Evolutionary conservation across 2,797 vertebrate species (phyloP), one percentile per base, ranked within the genome.

Genomic region (Lacerta bilineata): DNA sequence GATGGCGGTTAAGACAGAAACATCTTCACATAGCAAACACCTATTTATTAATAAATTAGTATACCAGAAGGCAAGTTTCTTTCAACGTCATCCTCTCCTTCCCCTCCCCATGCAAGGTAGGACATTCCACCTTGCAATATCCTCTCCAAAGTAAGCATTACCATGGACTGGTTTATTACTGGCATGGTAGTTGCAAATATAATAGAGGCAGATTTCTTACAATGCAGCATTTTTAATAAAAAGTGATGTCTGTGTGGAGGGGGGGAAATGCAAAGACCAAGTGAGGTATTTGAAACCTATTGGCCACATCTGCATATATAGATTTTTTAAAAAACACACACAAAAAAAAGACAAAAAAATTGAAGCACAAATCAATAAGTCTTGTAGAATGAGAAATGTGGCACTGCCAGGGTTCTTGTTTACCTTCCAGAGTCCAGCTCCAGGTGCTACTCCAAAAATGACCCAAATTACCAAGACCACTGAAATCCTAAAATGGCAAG

Each of bases 31-130:
- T 97, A 97, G 97, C 96, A 97, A 97, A 97, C 97, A 97, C 94
- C 97, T 97, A 97, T 97, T 97, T 97, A 97, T 97, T 97, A 97
- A 97, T 97, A 97, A 97, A 97, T 97, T 97, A 97, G 96, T 97
- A 97, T 94, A 97, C 93, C 94, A 91, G 96, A 97, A 97, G 97
- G 97, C 97, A 97, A 97, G 95, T 69, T 66, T 81, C 95, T 97
- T 93, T 95, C 91, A 92, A 91, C 93, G 83, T 95, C 91, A 88
- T 92, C 93, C 61, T 93, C 94, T 96, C 90, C 91, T 93, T 92
- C 87, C 80, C 93, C 84, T 9, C 88, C 93, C 92, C 59, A 88
- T 86, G 93, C 91, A 90, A 95, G 93, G 94, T 18, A 41, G 94
- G 90, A 87, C 71, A 68, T 0, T 13, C 90, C 89, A 91, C 90